phyloP scores from a whole-genome alignment of 2,797 vertebrate genomes.

The Melanotaenia boesemani region DNA sequence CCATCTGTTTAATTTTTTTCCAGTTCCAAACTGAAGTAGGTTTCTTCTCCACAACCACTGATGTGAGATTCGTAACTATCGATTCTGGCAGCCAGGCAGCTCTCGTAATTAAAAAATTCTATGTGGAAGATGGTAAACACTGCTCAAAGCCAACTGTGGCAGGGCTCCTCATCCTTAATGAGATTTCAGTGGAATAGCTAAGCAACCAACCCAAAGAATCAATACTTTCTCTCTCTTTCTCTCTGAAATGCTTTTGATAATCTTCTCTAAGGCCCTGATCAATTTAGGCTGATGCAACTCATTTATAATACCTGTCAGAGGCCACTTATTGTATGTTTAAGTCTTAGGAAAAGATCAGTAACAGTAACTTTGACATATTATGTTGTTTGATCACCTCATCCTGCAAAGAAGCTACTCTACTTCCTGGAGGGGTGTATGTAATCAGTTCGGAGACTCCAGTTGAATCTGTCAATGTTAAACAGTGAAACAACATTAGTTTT shows the following conservation, averaged over 20 bases:
- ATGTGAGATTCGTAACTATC: constrained; percentile 69
- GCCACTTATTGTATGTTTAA: constrained; percentile 58
- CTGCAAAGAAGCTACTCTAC: constrained; percentile 24
- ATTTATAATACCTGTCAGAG: constrained; percentile 73
- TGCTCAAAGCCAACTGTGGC: constrained; percentile 78
- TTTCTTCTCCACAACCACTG: constrained; percentile 47
- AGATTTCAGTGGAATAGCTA: constrained; percentile 80
- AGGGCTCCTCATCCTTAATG: constrained; percentile 77
- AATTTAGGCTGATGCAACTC: constrained; percentile 76
- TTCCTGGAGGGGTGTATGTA: background rate
- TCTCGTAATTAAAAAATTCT: constrained; percentile 78
- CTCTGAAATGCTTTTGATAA: constrained; percentile 81
- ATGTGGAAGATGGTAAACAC: constrained; percentile 79
- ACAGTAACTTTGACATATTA: constrained; percentile 45
- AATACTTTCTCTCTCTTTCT: constrained; percentile 72
- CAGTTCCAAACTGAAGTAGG: constrained; percentile 45
- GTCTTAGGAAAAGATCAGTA: constrained; percentile 60
- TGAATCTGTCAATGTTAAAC: constrained; percentile 38
- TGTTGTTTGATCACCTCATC: constrained; percentile 35
- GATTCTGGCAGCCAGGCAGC: constrained; percentile 74
- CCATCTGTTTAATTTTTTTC: constrained; percentile 64
- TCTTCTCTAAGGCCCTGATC: constrained; percentile 78
- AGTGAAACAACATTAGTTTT: constrained; percentile 8
- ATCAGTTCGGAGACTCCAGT: constrained; percentile 24
- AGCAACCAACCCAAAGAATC: constrained; percentile 76